Base-by-base conservation (phyloP, 2,888 invertebrate species). In the Drosophila meridionalis region DNA sequence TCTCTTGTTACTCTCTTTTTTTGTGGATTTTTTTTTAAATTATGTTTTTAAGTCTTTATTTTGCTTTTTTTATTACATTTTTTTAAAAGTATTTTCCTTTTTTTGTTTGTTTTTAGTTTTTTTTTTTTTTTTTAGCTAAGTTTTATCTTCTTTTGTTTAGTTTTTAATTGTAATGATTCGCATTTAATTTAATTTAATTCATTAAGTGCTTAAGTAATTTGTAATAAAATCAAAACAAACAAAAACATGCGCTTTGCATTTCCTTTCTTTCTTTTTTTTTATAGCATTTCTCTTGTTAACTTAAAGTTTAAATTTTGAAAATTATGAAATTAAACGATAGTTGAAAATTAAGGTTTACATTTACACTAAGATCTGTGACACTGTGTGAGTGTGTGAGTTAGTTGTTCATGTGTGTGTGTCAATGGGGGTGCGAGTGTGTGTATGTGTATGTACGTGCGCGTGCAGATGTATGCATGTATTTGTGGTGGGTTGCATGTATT, bases 1-100 rank as follows among this genome's bases (percentile, higher is more conserved):
- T 70, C 58, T 66, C 45, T 67, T 62, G 66, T 84, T 82, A 58
- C 63, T 55, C 45, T 66, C 3, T 64, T 56, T 63, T 67, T 34
- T 58, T 45, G 80, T 75, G 65, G 36, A 38, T 57, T 42, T 83
- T 74, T 38, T 68, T 87, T 81, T 83, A 86, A 76, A 82, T 91
- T 81, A 72, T 72, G 60, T 69, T 89, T 91, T 91, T 87, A 92
- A 92, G 92, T 93, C 92, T 93, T 92, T 92, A 87, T 92, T 92
- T 92, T 92, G 91, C 91, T 92, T 91, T 92, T 91, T 89, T 90
- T 91, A 91, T 90, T 90, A 84, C 80, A 83, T 85, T 90, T 90
- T 84, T 83, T 78, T 72, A 62, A 82, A 80, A 81, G 77, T 73
- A 75, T 67, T 73, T 81, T 81, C 76, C 73, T 58, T 69, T 75